These are phyloP conservation scores for Pangasius larnaudii DNA, from an alignment of 2,797 vertebrate genomes.

Conservation along the genomic window DNA sequence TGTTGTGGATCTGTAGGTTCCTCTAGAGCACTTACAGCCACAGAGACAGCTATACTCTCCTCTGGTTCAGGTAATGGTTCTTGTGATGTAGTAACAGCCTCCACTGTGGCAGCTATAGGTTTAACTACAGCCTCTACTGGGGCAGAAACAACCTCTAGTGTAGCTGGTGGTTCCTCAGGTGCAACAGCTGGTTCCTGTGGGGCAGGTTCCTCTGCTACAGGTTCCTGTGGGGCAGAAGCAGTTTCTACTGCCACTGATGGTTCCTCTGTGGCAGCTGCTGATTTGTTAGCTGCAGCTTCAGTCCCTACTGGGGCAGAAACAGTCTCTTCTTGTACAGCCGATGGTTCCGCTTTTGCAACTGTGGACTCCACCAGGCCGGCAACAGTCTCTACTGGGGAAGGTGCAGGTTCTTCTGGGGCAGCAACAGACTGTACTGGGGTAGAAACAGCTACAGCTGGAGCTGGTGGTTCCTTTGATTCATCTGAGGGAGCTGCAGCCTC, in stretches of 20 bases:
- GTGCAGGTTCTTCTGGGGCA: slow-evolving; percentile 51
- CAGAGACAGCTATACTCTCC: not conserved
- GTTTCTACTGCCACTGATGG: slow-evolving; percentile 12
- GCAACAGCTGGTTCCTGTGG: slow-evolving; percentile 30
- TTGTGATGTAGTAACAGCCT: slow-evolving; percentile 46
- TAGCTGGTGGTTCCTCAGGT: slow-evolving; percentile 43
- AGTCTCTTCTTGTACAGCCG: slow-evolving; percentile 46
- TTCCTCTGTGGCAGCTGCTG: not conserved
- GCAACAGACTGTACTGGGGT: slow-evolving; percentile 25
- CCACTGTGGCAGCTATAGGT: slow-evolving; percentile 49
- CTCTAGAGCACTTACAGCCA: slow-evolving; percentile 17
- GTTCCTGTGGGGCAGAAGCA: slow-evolving; percentile 23
- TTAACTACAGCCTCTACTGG: slow-evolving; percentile 43
- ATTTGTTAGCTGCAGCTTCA: not conserved
- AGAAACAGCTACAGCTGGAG: not conserved
- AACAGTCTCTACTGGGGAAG: slow-evolving; percentile 49
- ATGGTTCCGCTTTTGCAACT: slow-evolving; percentile 37
- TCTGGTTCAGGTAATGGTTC: slow-evolving; percentile 45
- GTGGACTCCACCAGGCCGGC: slow-evolving; percentile 60
- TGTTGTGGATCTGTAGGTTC: slow-evolving; percentile 10
- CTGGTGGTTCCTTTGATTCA: slow-evolving; percentile 8
- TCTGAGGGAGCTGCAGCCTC: not conserved
- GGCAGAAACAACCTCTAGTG: slow-evolving; percentile 6
- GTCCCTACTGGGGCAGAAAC: slow-evolving; percentile 20
- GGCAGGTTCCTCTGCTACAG: slow-evolving; percentile 37